A percentile compares a stretch with the other conserved stretches of the same genome.
phyloP scores from a whole-genome alignment of 1,140 invertebrate genomes.

The Plectrocnemia conspersa region DNA sequence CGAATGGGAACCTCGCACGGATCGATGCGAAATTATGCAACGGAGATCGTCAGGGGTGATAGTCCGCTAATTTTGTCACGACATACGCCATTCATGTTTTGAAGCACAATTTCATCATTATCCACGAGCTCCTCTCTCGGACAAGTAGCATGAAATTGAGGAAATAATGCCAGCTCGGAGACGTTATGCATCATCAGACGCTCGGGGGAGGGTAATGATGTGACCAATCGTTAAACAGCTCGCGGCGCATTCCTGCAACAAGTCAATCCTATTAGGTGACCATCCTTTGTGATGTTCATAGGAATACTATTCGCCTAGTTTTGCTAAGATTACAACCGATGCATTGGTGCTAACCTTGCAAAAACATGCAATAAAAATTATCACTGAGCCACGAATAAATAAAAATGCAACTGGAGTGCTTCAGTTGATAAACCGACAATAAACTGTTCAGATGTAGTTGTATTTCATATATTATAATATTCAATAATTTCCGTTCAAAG shows the following conservation, averaged over 20 bases:
- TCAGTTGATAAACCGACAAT: too few relatives aligned
- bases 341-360: too few relatives aligned
- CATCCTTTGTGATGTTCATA: too few relatives aligned
- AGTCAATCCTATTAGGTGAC: conserved; percentile 17
- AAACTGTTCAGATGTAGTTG: too few relatives aligned
- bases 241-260: conserved; percentile 20
- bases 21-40: neutral
- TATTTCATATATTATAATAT: too few relatives aligned
- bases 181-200: conserved; percentile 11
- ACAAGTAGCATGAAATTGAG: conserved; percentile 19
- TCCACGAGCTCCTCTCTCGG: neutral
- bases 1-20: too few relatives aligned
- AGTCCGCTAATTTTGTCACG: conserved; percentile 10
- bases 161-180: conserved; percentile 11
- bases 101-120: conserved; percentile 15
- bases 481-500: too few relatives aligned
- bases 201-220: conserved; percentile 15
- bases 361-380: too few relatives aligned
- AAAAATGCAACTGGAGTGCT: too few relatives aligned
- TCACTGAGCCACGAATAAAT: too few relatives aligned
- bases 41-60: neutral
- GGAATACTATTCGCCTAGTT: too few relatives aligned
- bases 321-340: too few relatives aligned
- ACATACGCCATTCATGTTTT: conserved; percentile 15
- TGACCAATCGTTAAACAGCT: conserved; percentile 22